phyloP scores from a whole-genome alignment of 2,888 invertebrate genomes.

The Sesia apiformis region DNA sequence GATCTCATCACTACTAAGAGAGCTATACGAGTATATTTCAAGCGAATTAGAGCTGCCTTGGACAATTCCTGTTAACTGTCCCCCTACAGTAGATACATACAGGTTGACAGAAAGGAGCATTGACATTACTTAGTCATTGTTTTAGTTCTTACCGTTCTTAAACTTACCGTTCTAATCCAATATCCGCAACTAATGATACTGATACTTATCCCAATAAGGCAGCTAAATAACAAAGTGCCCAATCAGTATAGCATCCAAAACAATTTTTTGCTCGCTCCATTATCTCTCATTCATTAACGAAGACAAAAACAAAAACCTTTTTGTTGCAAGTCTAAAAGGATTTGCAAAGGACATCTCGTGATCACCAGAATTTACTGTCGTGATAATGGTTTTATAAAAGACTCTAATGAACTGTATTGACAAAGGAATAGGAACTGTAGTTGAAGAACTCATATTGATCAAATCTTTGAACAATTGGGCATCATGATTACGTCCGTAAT shows the following conservation, averaged over 20 bases:
- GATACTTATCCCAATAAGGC: background rate
- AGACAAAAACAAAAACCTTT: background rate
- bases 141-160: too few relatives aligned
- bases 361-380: background rate
- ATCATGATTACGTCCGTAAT: constrained; percentile 36
- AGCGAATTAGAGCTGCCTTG: too few relatives aligned
- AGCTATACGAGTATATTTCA: too few relatives aligned
- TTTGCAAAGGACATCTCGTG: constrained; percentile 30
- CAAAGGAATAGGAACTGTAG: background rate
- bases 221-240: background rate
- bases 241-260: background rate
- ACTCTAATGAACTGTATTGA: background rate
- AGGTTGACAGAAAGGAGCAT: too few relatives aligned
- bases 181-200: too few relatives aligned
- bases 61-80: too few relatives aligned
- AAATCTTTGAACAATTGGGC: constrained; percentile 38
- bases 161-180: too few relatives aligned
- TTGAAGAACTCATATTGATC: constrained; percentile 1
- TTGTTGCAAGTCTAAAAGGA: constrained; percentile 19
- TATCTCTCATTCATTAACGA: background rate
- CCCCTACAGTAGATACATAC: too few relatives aligned
- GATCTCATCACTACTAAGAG: too few relatives aligned
- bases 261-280: background rate
- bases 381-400: background rate
- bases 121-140: too few relatives aligned